Percentiles rank a stretch among this genome's conserved stretches.
These are phyloP conservation scores for Myrmecophaga tridactyla DNA, from an alignment of 2,113 vertebrate genomes.

Conservation along the genomic window DNA sequence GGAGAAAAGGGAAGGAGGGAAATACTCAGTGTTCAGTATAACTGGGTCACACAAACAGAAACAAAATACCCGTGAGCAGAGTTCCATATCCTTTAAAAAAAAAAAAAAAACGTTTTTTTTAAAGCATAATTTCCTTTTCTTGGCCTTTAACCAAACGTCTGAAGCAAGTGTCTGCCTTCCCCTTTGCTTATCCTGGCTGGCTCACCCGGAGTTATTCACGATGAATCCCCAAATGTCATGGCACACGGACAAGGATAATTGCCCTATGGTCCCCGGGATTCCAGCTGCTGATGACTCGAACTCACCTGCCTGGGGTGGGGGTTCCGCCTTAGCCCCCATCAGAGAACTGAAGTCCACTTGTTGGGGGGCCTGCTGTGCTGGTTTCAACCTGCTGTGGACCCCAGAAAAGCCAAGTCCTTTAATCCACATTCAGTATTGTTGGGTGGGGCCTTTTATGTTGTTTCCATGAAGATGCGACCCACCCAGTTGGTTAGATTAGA, in stretches of 20 bases:
- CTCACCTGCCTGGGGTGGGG: too few species aligned
- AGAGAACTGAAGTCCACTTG: neutral
- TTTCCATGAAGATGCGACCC: too few species aligned
- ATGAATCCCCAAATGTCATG: constrained; percentile 11
- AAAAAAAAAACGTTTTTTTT: neutral
- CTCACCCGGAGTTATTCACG: neutral
- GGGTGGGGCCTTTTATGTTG: too few species aligned
- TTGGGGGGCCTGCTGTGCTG: neutral
- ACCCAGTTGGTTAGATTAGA: too few species aligned
- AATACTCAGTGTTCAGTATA: neutral
- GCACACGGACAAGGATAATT: neutral
- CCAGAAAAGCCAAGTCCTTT: too few species aligned
- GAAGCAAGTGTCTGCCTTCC: neutral
- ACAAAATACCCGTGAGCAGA: neutral
- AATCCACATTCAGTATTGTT: too few species aligned
- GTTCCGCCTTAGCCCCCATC: neutral
- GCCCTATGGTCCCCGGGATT: neutral
- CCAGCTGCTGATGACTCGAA: neutral
- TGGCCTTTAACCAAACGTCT: neutral
- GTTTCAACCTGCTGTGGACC: too few species aligned
- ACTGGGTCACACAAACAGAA: neutral
- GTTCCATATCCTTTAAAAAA: neutral
- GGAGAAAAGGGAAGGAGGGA: neutral
- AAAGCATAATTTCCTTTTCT: neutral
- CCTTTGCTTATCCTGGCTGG: neutral